Evolutionary conservation across 2,797 vertebrate species (phyloP), one percentile per base, ranked within the genome.

Genomic region (Columba guinea): DNA sequence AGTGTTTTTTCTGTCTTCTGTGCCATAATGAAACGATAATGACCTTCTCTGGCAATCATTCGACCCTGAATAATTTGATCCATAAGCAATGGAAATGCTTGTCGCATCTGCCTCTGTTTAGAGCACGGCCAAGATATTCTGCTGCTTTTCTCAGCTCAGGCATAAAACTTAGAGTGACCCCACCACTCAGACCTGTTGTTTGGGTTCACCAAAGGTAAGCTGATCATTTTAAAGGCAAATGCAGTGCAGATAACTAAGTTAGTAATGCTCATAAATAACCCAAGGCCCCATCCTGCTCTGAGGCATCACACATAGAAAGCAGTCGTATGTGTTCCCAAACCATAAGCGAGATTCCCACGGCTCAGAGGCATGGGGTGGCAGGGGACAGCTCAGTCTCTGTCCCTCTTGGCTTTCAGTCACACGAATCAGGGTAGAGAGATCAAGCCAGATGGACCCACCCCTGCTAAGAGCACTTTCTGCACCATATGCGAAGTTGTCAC

Each of bases 1-100:
- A 85, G 85, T 97, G 94, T 62, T 96, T 97, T 96, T 97, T 95
- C 91, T 97, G 94, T 88, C 91, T 96, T 97, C 81, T 95, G 93
- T 96, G 96, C 94, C 93, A 82, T 96, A 96, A 95, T 95, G 95
- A 97, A 97, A 96, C 46, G 63, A 94, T 90, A 96, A 97, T 51
- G 30, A 97, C 96, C 96, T 97, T 94, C 95, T 89, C 92, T 97
- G 96, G 95, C 96, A 96, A 83, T 70, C 90, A 93, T 87, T 95
- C 14, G 23, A 94, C 93, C 89, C 89, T 92, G 93, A 97, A 96
- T 96, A 94, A 93, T 97, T 91, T 94, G 96, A 97, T 95, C 97
- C 96, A 96, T 77, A 96, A 97, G 95, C 94, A 97, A 90, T 95
- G 90, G 71, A 97, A 96, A 92, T 94, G 79, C 67, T 94, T 96